Evolutionary conservation across 2,888 invertebrate species (phyloP), one percentile per base, ranked within the genome.

Genomic region (Pristionchus mayeri): DNA sequence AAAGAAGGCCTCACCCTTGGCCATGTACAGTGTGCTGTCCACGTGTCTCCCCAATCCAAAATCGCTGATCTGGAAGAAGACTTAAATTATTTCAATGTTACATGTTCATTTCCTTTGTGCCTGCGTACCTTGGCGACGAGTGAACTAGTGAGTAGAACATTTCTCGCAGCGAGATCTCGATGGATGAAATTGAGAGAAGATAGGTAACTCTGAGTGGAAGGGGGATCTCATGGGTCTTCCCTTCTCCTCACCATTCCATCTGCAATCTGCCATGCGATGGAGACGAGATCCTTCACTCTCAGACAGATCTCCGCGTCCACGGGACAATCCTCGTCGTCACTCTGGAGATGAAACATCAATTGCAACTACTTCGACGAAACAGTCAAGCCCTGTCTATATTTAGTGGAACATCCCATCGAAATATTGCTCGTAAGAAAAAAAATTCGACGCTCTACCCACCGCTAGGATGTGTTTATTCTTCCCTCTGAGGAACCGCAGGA

Each of bases 11-110:
- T 13, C 7, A 30, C 90, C 91, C 79, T 88, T 88, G 2, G 90
- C 87, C n/a, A 89, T 90, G 85, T 91, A 91, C 7, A 90, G 85
- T 24, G 89, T 87, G 11, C 89, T 88, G 76, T 90, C 88, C 27
- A 89, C 87, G 79, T 91, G 88, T 2, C 91, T 87, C 54, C 91
- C 90, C 16, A 91, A 85, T 11, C 91, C 91, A 79, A 91, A 91
- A 80, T 91, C 91, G 81, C 89, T 87, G 57, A 91, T 87, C 90
- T 90, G 83, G 16, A 85, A 21, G 57, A 57, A 44, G 44, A 44
- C 4, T 54, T 4, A 9, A 54, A 54, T 54, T 16, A 16, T 4
- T 54, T 54, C 21, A 54, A 4, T 54, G 54, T 54, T 4, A 21
- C 7, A 54, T 16, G 21, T n/a, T n/a, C 40, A 21, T 37, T 2